Percentiles rank a stretch among this genome's conserved stretches.
These are phyloP conservation scores for Sebastes fasciatus DNA, from an alignment of 2,113 vertebrate genomes.

Conservation along the genomic window DNA sequence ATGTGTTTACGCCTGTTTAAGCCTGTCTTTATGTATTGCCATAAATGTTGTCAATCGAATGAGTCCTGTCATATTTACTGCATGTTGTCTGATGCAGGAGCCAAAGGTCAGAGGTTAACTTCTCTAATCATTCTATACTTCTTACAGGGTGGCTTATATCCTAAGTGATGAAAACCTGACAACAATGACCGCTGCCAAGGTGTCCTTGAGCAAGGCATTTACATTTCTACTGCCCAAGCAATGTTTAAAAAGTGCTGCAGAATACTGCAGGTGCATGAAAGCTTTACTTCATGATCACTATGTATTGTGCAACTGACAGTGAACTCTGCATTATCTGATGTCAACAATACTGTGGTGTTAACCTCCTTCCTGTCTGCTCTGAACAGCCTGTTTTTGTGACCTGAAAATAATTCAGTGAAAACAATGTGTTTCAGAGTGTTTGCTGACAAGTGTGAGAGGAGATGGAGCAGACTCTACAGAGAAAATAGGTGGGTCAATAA, in stretches of 20 bases:
- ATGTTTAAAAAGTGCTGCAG: background rate
- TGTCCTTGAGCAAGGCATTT: background rate
- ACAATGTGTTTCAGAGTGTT: slow-evolving; percentile 69
- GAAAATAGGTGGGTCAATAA: slow-evolving; percentile 35
- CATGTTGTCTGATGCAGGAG: slow-evolving; percentile 4
- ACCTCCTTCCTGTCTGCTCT: slow-evolving; percentile 29
- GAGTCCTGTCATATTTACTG: background rate
- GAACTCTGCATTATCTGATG: slow-evolving; percentile 35
- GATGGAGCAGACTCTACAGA: slow-evolving; percentile 41
- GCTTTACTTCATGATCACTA: background rate
- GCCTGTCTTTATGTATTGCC: background rate
- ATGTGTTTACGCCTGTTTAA: background rate
- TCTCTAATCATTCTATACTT: background rate
- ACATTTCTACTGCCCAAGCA: too few relatives aligned
- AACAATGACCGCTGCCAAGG: background rate
- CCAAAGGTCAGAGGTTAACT: background rate
- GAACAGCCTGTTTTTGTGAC: slow-evolving; percentile 7
- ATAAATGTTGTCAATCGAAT: background rate
- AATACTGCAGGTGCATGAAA: background rate
- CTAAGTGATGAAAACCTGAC: background rate
- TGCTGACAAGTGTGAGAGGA: slow-evolving; percentile 58
- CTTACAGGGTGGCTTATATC: background rate
- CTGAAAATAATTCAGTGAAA: background rate
- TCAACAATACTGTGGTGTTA: background rate
- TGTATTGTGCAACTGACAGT: fast-evolving